Evolutionary conservation across 2,113 vertebrate genomes (phyloP), one percentile per base, ranked within the genome.

Genomic region (Pluvianellus socialis): DNA sequence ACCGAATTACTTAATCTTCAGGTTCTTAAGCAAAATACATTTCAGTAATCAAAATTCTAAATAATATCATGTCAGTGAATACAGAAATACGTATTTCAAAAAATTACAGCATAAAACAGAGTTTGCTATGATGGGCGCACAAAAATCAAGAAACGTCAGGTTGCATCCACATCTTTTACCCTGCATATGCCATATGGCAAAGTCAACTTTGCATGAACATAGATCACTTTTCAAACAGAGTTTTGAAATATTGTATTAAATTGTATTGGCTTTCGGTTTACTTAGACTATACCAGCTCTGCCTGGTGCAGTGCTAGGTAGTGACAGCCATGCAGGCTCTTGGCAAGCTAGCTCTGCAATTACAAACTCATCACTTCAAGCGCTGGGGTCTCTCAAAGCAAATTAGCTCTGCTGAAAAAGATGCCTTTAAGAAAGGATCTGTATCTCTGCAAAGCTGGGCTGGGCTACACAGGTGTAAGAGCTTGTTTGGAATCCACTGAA

Each of bases 11-110:
- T 75, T 79, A 55, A 94, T 68, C 12, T 71, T 20, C 56, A 58
- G 12, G 59, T n/a, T 82, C 24, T 35, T n/a, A 72, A 86, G 53
- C 32, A 88, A 97, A 91, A 92, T 44, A 11, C 8, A 47, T 79
- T 91, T 74, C 35, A 40, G 32, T 62, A 90, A 90, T 70, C 45
- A 81, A 81, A 90, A 91, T 80, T 86, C 71, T 73, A 74, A 88
- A 85, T 65, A 90, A 72, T 50, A 70, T 11, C 2, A 1, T 12
- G 14, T 14, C 15, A 70, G 49, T 59, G 53, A 77, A 77, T 63
- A 87, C 6, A 79, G 32, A 86, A 72, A 49, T 72, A 28, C 0
- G 0, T 18, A 22, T 75, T 71, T 71, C 61, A 86, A 32, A 81
- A 77, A 80, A 90, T 74, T 74, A 40, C 58, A 55, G 24, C 32